Base-by-base conservation (phyloP, 1,140 invertebrate species). In the Vanessa atalanta region DNA sequence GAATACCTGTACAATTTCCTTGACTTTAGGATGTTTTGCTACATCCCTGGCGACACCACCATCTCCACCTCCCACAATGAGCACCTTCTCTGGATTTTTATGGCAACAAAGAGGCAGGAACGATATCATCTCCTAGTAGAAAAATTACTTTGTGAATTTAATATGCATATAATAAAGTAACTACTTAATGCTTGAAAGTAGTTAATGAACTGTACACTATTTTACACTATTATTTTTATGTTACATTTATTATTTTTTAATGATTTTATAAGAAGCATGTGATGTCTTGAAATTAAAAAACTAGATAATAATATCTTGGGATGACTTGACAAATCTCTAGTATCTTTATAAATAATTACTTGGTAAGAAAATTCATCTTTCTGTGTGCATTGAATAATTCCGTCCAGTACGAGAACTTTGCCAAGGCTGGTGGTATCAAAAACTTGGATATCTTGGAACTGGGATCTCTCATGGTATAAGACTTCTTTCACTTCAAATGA, bases 11-110 rank as follows among this genome's bases (percentile, higher is more conserved):
- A 96, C 95, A 57, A 99, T 96, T 81, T 95, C 92, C 84, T 99
- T 95, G 0, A 99, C 98, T 48, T 92, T 87, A 0, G 98, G 97
- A 93, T 99, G 98, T 93, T 99, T 99, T 0, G 96, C 95, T 0
- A 99, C 97, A 93, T 99, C 99, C 47, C 99, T 94, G 0, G 97
- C 97, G 14, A 99, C 98, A 4, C 99, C 98, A 11, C 98, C 98
- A 93, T 99, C 99, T 20, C 99, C 99, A 12, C 99, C 99, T 3
- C 99, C 99, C 53, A 99, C 97, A 76, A 99, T 98, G 26, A 99
- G 93, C 75, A 99, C 98, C 73, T 97, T 97, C 90, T 97, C 95
- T 0, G 99, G 99, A 87, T 97, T 96, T 3, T 97, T 96, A 93
- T 99, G 99, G 79, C 95, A 96, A 86, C 97, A 98, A 0, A 99